A percentile compares a stretch with the other conserved stretches of the same genome.
Conservation (phyloP, 2,888 invertebrate species). For the Drepanosiphum platanoidis region DNA sequence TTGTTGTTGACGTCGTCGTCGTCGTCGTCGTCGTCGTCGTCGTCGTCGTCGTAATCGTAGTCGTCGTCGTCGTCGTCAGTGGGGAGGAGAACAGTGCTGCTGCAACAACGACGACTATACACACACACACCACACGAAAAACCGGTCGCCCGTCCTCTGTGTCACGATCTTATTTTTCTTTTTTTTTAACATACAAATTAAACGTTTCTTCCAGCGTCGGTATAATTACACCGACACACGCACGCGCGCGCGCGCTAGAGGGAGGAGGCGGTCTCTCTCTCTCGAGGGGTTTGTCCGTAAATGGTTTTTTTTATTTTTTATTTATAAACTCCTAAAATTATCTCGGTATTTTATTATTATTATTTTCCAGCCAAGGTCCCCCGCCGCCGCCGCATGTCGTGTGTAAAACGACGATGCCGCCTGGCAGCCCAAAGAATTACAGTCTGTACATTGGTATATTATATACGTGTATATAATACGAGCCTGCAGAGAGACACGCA, state of each 20-base stretch:
- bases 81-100: not conserved
- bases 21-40: not conserved
- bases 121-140: conserved; percentile 12
- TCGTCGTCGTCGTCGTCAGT: not conserved
- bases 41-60: not conserved
- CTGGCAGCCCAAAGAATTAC: conserved; percentile 16
- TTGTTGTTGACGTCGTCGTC: not conserved
- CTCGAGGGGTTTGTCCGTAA: conserved; percentile 47
- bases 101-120: not conserved
- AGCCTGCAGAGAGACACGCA: conserved; percentile 33
- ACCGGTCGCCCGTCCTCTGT: conserved; percentile 62
- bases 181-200: conserved; percentile 44
- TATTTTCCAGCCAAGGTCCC: conserved; percentile 40
- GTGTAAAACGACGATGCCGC: conserved; percentile 22
- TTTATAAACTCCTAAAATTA: conserved; percentile 50
- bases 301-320: conserved; percentile 26
- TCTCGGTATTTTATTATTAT: conserved; percentile 50
- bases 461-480: not conserved
- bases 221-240: conserved; percentile 38
- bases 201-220: conserved; percentile 51
- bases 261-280: conserved; percentile 44
- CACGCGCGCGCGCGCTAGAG: not conserved
- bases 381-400: conserved; percentile 25
- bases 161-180: conserved; percentile 55
- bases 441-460: not conserved